phyloP scores from a whole-genome alignment of 2,113 vertebrate species.

The Chiloscyllium plagiosum region DNA sequence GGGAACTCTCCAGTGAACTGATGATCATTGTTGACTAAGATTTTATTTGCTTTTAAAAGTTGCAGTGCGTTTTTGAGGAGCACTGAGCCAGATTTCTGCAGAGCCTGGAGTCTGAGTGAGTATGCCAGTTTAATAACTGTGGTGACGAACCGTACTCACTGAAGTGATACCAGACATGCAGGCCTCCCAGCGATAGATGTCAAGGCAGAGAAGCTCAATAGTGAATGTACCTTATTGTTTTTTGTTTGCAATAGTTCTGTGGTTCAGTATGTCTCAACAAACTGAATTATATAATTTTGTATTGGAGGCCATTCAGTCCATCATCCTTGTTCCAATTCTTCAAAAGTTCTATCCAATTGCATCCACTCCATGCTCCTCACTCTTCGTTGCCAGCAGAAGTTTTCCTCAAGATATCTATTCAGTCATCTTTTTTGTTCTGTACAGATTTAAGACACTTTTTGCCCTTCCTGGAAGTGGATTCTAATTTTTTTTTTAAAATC shows the following conservation, averaged over 20 bases:
- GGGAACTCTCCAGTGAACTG: neutral
- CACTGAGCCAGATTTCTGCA: conserved; percentile 47
- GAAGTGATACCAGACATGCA: conserved; percentile 39
- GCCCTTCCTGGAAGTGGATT: neutral
- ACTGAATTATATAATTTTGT: neutral
- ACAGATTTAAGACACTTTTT: neutral
- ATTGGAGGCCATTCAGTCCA: too few relatives aligned
- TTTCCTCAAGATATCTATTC: neutral
- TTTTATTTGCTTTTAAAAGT: neutral
- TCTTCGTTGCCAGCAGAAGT: neutral
- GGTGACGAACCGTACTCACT: conserved; percentile 37
- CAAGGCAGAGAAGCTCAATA: conserved; percentile 40
- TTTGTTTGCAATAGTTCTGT: neutral
- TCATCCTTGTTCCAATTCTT: neutral
- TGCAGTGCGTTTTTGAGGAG: neutral
- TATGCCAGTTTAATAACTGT: conserved; percentile 43
- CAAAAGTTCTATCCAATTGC: neutral
- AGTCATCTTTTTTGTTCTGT: neutral
- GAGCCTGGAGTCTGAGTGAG: conserved; percentile 46
- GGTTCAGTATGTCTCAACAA: conserved; percentile 43
- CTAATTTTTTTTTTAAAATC: conserved; percentile 30
- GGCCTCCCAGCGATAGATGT: conserved; percentile 38
- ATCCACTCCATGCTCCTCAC: neutral
- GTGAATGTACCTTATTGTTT: conserved; percentile 46
- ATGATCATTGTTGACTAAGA: neutral